Evolutionary conservation across 2,888 invertebrate species (phyloP), one percentile per base, ranked within the genome.

Genomic region (Acanthosepion esculentum): DNA sequence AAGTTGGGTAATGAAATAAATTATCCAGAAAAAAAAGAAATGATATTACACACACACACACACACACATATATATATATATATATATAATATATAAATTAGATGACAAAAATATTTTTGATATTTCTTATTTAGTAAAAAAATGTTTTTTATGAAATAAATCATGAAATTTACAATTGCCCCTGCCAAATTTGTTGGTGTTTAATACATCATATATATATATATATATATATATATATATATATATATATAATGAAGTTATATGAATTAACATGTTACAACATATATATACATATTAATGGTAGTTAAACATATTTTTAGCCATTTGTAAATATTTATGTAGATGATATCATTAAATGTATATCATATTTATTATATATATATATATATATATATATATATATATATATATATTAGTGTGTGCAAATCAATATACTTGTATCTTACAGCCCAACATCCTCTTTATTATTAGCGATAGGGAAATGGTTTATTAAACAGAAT

Each of bases 131-230:
- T n/a, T n/a, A n/a, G n/a, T n/a, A n/a, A n/a, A n/a, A n/a, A n/a
- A n/a, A n/a, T n/a, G n/a, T n/a, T n/a, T n/a, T n/a, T n/a, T n/a
- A n/a, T n/a, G n/a, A n/a, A n/a, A n/a, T n/a, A n/a, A n/a, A n/a
- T n/a, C n/a, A n/a, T n/a, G n/a, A n/a, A n/a, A n/a, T n/a, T n/a
- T n/a, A n/a, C n/a, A n/a, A n/a, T n/a, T n/a, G n/a, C n/a, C n/a
- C n/a, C n/a, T n/a, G n/a, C n/a, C n/a, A n/a, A n/a, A n/a, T n/a
- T n/a, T n/a, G n/a, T n/a, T n/a, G n/a, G n/a, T n/a, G n/a, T n/a
- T n/a, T n/a, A n/a, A n/a, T n/a, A n/a, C n/a, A n/a, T n/a, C n/a
- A 64, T 64, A 64, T 64, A 64, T 64, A 64, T 64, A 64, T 64
- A 64, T 64, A 64, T 23, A 64, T 64, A 64, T 7, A 29, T 23